A percentile compares a stretch with the other conserved stretches of the same genome.
Conservation (phyloP, 2,113 vertebrate species). For the Hyaena hyaena region DNA sequence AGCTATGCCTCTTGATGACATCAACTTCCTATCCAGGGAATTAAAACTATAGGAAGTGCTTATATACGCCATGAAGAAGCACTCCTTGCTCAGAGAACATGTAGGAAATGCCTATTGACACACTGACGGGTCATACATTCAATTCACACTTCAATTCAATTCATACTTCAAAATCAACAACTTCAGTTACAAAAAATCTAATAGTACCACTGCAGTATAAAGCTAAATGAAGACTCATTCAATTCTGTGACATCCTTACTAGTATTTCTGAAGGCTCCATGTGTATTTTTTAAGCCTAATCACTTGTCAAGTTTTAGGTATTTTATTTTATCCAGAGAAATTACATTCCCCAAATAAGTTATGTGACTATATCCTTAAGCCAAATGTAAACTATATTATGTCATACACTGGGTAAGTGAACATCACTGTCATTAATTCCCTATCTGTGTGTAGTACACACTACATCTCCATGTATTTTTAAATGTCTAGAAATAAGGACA, state of each 20-base stretch:
- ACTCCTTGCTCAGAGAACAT: not conserved
- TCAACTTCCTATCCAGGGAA: not conserved
- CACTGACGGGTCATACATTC: not conserved
- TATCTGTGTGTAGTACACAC: not conserved
- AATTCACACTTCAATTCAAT: not conserved
- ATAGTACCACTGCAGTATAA: not conserved
- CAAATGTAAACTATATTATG: not conserved
- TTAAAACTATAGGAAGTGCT: not conserved
- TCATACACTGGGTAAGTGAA: not conserved
- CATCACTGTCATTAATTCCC: not conserved
- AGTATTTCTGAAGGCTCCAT: not conserved
- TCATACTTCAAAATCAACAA: not conserved
- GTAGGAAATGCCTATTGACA: not conserved
- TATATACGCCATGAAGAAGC: not conserved
- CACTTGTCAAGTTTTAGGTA: not conserved
- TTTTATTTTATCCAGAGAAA: constrained; percentile 48
- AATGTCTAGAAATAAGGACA: not conserved
- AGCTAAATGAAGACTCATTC: not conserved
- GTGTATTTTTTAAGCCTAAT: not conserved
- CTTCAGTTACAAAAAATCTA: not conserved
- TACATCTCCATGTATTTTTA: not conserved
- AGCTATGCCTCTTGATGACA: not conserved
- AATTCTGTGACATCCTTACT: not conserved
- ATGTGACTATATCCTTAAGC: not conserved
- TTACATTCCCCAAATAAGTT: constrained; percentile 5